Evolutionary conservation across 2,888 invertebrate genomes (phyloP).

Genomic region (Lasioglossum villosulum): DNA sequence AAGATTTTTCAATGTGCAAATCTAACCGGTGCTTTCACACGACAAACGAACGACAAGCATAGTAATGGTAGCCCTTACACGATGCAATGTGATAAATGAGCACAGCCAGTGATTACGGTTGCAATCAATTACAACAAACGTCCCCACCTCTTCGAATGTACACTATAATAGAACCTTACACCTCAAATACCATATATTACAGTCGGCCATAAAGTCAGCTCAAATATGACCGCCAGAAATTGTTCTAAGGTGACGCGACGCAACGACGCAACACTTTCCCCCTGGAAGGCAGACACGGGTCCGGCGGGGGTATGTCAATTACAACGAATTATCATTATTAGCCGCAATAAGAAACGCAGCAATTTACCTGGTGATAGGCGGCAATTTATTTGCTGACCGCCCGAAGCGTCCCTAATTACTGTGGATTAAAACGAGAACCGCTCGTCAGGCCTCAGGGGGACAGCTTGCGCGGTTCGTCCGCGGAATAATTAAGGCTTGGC

Average conservation of each 20-base stretch:
- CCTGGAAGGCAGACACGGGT: background rate
- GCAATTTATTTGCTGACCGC: conserved; percentile 49
- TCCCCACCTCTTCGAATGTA: background rate
- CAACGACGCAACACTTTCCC: background rate
- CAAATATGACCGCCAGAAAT: conserved; percentile 6
- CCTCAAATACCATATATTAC: background rate
- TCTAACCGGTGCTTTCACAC: background rate
- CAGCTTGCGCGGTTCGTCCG: conserved; percentile 10
- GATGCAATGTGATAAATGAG: conserved; percentile 1
- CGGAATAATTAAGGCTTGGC: conserved; percentile 45
- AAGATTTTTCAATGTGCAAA: background rate
- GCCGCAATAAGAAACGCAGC: conserved; percentile 40
- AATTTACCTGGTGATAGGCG: conserved; percentile 31
- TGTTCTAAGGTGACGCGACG: conserved; percentile 3
- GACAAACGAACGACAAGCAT: background rate
- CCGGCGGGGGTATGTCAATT: conserved; percentile 34
- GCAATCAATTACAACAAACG: conserved; percentile 2
- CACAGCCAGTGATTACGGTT: background rate
- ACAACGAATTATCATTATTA: conserved; percentile 48
- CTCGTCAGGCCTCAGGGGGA: background rate
- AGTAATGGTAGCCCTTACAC: background rate
- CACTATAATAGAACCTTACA: background rate
- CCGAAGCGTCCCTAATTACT: conserved; percentile 44
- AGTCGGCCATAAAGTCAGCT: background rate
- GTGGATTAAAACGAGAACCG: conserved; percentile 44